Percentiles rank a stretch among this genome's conserved stretches.
Conservation (phyloP, 2,113 vertebrate genomes). For the Collichthys lucidus region DNA sequence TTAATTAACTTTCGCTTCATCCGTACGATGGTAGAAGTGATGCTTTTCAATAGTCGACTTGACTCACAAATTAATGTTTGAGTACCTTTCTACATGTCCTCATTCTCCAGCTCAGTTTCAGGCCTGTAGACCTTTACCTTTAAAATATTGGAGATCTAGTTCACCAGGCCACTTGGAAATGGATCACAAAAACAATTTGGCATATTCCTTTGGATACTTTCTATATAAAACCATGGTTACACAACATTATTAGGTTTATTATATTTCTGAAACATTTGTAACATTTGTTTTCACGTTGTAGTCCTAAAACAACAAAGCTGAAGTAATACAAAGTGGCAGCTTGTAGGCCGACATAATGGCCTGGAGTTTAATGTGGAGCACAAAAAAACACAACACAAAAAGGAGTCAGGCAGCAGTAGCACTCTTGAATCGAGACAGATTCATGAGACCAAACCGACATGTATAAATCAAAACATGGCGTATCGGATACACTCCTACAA, state of each 20-base stretch:
- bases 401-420: conserved; percentile 1
- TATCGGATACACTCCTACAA: conserved; percentile 35
- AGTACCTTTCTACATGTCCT: not conserved
- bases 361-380: not conserved
- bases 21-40: not conserved
- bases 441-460: not conserved
- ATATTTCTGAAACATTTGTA: not conserved
- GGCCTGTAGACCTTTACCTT: not conserved
- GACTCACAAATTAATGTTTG: too few species aligned
- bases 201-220: not conserved
- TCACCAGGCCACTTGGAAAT: not conserved
- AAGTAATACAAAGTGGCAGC: not conserved
- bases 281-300: not conserved
- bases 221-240: not conserved
- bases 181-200: not conserved
- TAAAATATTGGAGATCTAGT: not conserved
- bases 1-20: not conserved
- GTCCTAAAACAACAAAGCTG: not conserved
- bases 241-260: not conserved
- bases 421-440: not conserved
- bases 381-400: conserved; percentile 4
- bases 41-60: not conserved
- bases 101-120: conserved; percentile 2
- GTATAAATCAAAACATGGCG: conserved; percentile 4
- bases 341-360: not conserved